Base-by-base conservation (phyloP, 23 tunicate species). In the Aplidium turbinatum region DNA sequence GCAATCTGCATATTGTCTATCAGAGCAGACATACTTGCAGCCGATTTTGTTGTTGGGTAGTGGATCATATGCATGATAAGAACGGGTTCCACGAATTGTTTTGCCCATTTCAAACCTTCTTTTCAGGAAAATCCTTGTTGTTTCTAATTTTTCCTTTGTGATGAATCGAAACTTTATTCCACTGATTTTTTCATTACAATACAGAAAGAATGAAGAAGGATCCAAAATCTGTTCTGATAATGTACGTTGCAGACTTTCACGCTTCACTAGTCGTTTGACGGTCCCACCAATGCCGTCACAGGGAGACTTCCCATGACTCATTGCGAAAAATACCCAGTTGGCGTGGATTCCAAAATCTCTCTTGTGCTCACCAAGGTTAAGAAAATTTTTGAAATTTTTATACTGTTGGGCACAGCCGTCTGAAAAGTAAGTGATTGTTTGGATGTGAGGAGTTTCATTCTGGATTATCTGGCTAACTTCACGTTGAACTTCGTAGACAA, bases 361-460 rank as follows among this genome's bases (percentile, higher is more conserved):
- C 11, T 38, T 21, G 23, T 65, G 72, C 23, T 6, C 36, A 13
- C 48, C 36, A 18, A 65, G 50, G 23, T 65, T 65, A 2, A 65
- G 19, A 35, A 65, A 26, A 65, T 65, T 65, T 38, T 65, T 65
- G 72, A 36, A 65, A 50, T 65, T 65, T 65, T 65, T 65, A 21
- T 65, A 65, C 50, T 65, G 72, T 6, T 5, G 7, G 3, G 72
- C 72, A 38, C 48, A 65, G 6, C 72, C 72, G 23, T 65, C 72
- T 7, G 72, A 65, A 35, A 19, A 35, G 38, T 65, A 38, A 5
- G 48, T 35, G 9, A 65, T 36, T 24, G n/a, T n/a, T n/a, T n/a
- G n/a, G n/a, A n/a, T n/a, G n/a, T n/a, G n/a, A n/a, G n/a, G n/a
- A n/a, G n/a, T n/a, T n/a, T n/a, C n/a, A n/a, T n/a, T n/a, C n/a